phyloP scores from a whole-genome alignment of 2,797 vertebrate genomes.

The Philypnodon macrostomus region DNA sequence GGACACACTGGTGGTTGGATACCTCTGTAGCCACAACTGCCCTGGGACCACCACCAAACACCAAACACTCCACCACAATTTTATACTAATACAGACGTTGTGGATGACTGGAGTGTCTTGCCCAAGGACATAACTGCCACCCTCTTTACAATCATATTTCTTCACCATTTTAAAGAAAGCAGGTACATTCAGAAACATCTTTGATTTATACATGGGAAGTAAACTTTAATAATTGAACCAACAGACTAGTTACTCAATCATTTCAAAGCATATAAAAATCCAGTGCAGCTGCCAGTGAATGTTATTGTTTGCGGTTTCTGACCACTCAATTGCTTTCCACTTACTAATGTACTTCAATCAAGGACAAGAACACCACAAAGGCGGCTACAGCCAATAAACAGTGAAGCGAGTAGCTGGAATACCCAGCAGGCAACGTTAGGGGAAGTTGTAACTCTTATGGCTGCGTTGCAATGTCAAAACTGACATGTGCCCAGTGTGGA shows the following conservation, averaged over 20 bases:
- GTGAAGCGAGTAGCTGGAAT: constrained; percentile 46
- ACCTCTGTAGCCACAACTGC: too few species aligned
- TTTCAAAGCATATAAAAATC: constrained; percentile 21
- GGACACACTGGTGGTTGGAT: too few species aligned
- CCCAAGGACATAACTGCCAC: too few species aligned
- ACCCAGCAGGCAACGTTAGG: constrained; percentile 42
- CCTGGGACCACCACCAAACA: too few species aligned
- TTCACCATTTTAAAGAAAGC: too few species aligned
- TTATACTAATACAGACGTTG: too few species aligned
- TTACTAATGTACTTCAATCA: constrained; percentile 47
- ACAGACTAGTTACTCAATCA: neutral
- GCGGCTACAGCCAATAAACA: constrained; percentile 38
- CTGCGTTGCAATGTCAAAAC: constrained; percentile 34
- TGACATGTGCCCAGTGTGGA: constrained; percentile 49
- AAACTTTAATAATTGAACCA: constrained; percentile 7
- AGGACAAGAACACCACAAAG: constrained; percentile 38
- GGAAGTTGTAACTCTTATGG: constrained; percentile 49
- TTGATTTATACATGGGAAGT: neutral
- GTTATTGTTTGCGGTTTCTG: constrained; percentile 49
- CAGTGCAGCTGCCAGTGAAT: constrained; percentile 22
- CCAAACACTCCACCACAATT: too few species aligned
- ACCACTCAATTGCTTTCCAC: constrained; percentile 32
- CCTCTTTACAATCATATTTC: too few species aligned
- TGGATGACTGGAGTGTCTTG: too few species aligned
- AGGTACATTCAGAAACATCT: neutral